Base-by-base conservation (phyloP, 2,888 invertebrate genomes). In the Euplagia quadripunctaria region DNA sequence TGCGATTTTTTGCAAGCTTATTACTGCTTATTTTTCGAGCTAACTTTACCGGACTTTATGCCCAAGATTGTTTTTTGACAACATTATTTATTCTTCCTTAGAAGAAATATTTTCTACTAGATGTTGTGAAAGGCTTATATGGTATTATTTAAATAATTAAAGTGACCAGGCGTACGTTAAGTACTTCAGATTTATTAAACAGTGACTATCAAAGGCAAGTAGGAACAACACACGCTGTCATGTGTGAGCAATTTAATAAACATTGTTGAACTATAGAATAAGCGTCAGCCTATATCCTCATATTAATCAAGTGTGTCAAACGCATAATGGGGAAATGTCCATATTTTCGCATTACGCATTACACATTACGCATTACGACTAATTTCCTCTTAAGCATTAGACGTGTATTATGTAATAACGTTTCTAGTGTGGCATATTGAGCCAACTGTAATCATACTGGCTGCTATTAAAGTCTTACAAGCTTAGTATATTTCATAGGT, bases 401-500 rank as follows among this genome's bases (percentile, higher is more conserved):
- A 61, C 61, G 20, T 61, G 12, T 14, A 61, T 61, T 31, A 61
- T 14, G 61, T 61, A 61, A 31, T 61, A 31, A 20, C 31, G 4
- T 61, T 61, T 31, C 12, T 61, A 31, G 31, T 20, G 61, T 31
- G 12, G 61, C 61, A 61, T 31, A 61, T 61, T 61, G 61, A 31
- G 31, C 61, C 20, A 61, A 14, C 12, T 61, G 61, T 61, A 31
- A 61, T 61, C 61, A 20, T 12, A 61, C 61, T 61, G 31, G 61
- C 61, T 61, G 61, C 61, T 31, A 31, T 61, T 61, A 61, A 31
- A 49, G 51, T 66, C 31, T 66, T 17, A 9, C 11, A 51, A 51
- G 31, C 66, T 49, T 9, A 66, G 31, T 51, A 66, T 66, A 66
- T 51, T 66, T 66, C 31, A 66, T 31, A 51, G 51, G 51, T 51